These are phyloP conservation scores for Hofmannophila pseudospretella DNA, from an alignment of 2,888 invertebrate genomes.

Conservation along the genomic window DNA sequence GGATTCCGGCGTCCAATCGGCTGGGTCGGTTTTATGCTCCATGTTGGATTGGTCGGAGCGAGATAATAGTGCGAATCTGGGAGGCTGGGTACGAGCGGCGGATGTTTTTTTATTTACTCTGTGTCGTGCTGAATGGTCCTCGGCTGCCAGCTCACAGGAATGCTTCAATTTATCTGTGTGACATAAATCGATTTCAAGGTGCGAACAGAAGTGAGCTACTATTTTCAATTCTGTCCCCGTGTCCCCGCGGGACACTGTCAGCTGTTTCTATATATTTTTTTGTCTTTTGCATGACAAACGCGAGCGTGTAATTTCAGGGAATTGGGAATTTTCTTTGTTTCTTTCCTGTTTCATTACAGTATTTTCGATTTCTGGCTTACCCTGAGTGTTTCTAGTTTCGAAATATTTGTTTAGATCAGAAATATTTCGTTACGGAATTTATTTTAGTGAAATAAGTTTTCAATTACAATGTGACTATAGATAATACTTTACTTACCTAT, in stretches of 20 bases:
- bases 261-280: background rate
- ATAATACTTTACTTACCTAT: too few species aligned
- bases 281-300: too few species aligned
- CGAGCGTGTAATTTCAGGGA: too few species aligned
- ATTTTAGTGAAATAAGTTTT: too few species aligned
- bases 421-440: too few species aligned
- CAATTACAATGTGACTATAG: too few species aligned
- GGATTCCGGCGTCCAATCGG: slow-evolving; percentile 43
- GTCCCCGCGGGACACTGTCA: slow-evolving; percentile 19
- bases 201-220: slow-evolving; percentile 46
- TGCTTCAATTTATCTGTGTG: slow-evolving; percentile 59
- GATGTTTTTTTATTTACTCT: slow-evolving; percentile 63
- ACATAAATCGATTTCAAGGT: slow-evolving; percentile 67
- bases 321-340: too few species aligned
- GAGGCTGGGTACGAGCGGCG: slow-evolving; percentile 62
- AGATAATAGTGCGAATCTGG: slow-evolving; percentile 74
- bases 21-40: slow-evolving; percentile 22
- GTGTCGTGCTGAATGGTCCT: slow-evolving; percentile 51
- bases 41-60: slow-evolving; percentile 55
- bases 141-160: slow-evolving; percentile 49
- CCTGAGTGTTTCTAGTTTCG: too few species aligned
- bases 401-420: too few species aligned
- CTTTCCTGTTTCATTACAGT: too few species aligned
- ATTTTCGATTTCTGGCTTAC: too few species aligned
- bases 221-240: slow-evolving; percentile 30